Evolutionary conservation across 1,140 invertebrate genomes (phyloP), one percentile per base, ranked within the genome.

Genomic region (Stenopsyche tienmushanensis): DNA sequence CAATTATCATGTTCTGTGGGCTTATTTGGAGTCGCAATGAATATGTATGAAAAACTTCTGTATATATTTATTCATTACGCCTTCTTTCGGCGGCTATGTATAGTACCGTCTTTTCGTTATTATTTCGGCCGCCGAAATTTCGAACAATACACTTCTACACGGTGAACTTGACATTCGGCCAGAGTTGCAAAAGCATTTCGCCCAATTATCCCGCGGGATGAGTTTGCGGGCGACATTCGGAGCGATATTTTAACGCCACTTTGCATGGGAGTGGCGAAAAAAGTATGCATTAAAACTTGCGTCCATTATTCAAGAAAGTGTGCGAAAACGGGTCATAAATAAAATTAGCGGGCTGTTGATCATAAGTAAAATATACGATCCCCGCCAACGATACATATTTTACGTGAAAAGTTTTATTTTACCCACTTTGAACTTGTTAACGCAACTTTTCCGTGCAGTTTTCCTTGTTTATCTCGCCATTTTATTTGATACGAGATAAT

Each of bases 341-440:
- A 70, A 70, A 70, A 70, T 70, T 70, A 70, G 68, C 45, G 47
- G 58, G 45, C 58, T 54, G 68, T 66, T 64, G 60, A 70, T 66
- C 68, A 66, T 66, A 66, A 70, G 64, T 55, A 66, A 62, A 66
- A 70, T 64, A 64, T 66, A 64, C 55, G 64, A 53, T 42, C 45
- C 23, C 15, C 50, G 64, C 23, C 45, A 24, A 59, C 52, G 67
- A 66, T 66, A 64, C 64, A 70, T 63, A 66, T 64, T 70, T 66
- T 66, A 65, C 52, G 59, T 25, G 52, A 41, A 45, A 67, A 70
- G 42, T 70, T 70, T 70, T 70, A 70, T 70, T 70, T 70, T 49
- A 23, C 57, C 50, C 52, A 64, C 67, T 66, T 53, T 53, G n/a
- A 62, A 66, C 57, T 65, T 65, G 47, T 52, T 50, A 55, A 60